Evolutionary conservation across 2,797 vertebrate species (phyloP), one percentile per base, ranked within the genome.

Genomic region (Philypnodon macrostomus): DNA sequence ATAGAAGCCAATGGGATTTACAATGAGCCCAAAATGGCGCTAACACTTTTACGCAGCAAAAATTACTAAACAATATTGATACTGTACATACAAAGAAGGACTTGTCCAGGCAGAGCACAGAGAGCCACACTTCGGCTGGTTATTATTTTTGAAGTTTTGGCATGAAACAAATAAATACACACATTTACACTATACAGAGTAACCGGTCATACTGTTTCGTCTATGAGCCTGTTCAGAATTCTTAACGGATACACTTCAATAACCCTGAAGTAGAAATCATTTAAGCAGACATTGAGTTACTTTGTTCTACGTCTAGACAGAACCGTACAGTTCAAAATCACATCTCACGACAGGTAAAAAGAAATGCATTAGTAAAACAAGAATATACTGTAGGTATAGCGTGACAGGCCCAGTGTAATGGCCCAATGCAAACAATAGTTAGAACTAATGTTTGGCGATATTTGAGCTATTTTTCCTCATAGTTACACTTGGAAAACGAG

Each of bases 41-140:
- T 29, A 33, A 33, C 32, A 15, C n/a, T 33, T 33, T 13, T 15
- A 33, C 5, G 32, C n/a, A 14, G 32, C n/a, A n/a, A 88, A 87
- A 88, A 79, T 88, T 89, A 93, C 86, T 93, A 94, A 90, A 93
- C 90, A 92, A 41, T 26, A 10, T 88, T 91, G 89, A 90, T 91
- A 91, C 89, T 91, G 77, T 79, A 93, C 92, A 81, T 58, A 84
- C 47, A 70, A 90, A 89, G 17, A 37, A 4, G 18, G 35, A 93
- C 87, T 88, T 90, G 87, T 91, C 89, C 90, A 94, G 34, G 13
- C 93, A 91, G 94, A 90, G 92, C 91, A 94, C 90, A 94, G 92
- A 90, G 90, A 84, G 75, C 58, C 80, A 79, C 77, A 76, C 54
- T 59, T 58, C 55, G 58, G 77, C 65, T 79, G 81, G 77, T 54